Conservation (phyloP, 2,888 invertebrate genomes). For the Noctua comes region DNA sequence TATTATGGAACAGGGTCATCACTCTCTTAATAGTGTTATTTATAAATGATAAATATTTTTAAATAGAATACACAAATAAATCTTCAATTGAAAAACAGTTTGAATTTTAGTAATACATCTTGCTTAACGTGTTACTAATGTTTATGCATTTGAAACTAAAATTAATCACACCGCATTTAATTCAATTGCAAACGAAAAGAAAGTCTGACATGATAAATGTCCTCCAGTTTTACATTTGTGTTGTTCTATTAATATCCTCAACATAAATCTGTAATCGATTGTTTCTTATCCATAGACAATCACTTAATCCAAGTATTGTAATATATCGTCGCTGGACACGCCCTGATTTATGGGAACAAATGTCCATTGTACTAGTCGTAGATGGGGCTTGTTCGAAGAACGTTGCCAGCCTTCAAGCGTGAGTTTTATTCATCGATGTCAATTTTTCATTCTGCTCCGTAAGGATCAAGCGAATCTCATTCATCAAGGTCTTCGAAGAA, state of each 20-base stretch:
- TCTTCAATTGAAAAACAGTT: background rate
- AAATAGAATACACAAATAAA: slow-evolving; percentile 30
- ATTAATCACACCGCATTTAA: slow-evolving; percentile 31
- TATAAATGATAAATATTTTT: slow-evolving; percentile 11
- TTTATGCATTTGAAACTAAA: slow-evolving; percentile 21
- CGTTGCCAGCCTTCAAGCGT: slow-evolving; percentile 58
- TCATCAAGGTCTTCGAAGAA: slow-evolving; percentile 69
- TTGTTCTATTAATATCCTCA: slow-evolving; percentile 40
- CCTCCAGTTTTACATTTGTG: slow-evolving; percentile 25
- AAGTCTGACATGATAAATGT: slow-evolving; percentile 45
- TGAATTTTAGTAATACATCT: slow-evolving; percentile 21
- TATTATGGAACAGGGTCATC: background rate
- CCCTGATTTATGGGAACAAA: slow-evolving; percentile 61
- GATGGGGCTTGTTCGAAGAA: slow-evolving; percentile 36
- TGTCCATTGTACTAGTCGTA: slow-evolving; percentile 47
- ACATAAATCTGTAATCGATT: slow-evolving; percentile 56
- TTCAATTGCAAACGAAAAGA: slow-evolving; percentile 22
- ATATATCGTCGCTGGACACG: slow-evolving; percentile 55
- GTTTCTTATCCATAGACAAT: slow-evolving; percentile 56
- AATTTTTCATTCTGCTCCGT: slow-evolving; percentile 72
- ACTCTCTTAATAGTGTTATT: background rate
- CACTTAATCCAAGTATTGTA: slow-evolving; percentile 58
- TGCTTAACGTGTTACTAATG: slow-evolving; percentile 26
- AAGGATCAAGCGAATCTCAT: slow-evolving; percentile 70
- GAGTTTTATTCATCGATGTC: slow-evolving; percentile 73